phyloP scores from a whole-genome alignment of 1,140 invertebrate genomes.

The Pseudachorutes palmiensis region DNA sequence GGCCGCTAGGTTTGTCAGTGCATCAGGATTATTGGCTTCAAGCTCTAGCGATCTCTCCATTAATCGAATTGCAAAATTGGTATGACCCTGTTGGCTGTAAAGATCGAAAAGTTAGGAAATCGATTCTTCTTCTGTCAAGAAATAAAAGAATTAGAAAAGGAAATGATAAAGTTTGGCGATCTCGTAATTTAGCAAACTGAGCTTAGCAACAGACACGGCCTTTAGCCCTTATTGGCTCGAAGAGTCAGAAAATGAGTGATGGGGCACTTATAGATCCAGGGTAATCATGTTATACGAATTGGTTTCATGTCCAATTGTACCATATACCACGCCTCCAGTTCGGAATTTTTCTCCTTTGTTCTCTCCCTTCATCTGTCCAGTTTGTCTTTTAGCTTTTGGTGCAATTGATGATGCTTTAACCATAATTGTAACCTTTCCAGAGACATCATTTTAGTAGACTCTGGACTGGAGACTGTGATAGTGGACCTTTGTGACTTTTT shows the following conservation, averaged over 20 bases:
- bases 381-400: no score
- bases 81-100: conserved; percentile 41
- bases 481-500: no score
- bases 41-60: conserved; percentile 41
- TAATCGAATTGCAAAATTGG: conserved; percentile 38
- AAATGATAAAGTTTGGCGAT: conserved; percentile 3
- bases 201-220: no score
- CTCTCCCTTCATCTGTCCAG: no score
- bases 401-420: no score
- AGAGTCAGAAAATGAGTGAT: conserved; percentile 16
- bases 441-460: no score
- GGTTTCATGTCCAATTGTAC: conserved; percentile 4
- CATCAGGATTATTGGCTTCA: conserved; percentile 41
- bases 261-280: conserved; percentile 8
- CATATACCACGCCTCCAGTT: neutral
- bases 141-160: neutral
- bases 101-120: neutral
- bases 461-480: no score
- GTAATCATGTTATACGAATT: conserved; percentile 1
- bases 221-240: no score
- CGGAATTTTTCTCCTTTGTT: conserved; percentile 3
- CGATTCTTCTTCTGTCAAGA: neutral
- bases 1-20: conserved; percentile 40
- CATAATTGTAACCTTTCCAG: no score
- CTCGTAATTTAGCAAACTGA: conserved; percentile 6